Evolutionary conservation across 2,113 vertebrate species (phyloP), one percentile per base, ranked within the genome.

Genomic region (Callipepla squamata): DNA sequence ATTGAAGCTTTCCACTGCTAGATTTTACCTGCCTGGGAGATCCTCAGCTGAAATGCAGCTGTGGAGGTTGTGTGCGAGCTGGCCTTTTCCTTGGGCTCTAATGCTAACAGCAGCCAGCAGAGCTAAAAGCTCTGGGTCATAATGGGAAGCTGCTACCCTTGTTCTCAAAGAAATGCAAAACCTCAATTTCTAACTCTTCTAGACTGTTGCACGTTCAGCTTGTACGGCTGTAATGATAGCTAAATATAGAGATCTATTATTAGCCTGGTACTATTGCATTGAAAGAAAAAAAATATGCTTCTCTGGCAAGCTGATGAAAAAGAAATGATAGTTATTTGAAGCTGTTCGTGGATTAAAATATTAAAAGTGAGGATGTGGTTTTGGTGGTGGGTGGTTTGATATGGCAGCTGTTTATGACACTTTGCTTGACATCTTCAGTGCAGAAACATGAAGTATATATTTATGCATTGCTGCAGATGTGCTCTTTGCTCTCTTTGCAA

Each of bases 241-340:
- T 85, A 96, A 93, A 92, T 76, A 85, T 50, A 87, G 89, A 75
- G 79, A 85, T 84, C 26, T 94, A 68, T 89, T 93, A 47, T 74
- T 94, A 86, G 72, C 51, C 47, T 1, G 0, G 34, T 86, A 58
- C 13, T 87, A 5, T 74, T 34, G n/a, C 42, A 77, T n/a, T 51
- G 38, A 78, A 34, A 86, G 45, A n/a, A 32, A 80, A 62, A 53
- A 87, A 25, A 3, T 21, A 38, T 17, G 5, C 84, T 93, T 85
- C 30, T 92, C 55, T 90, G 63, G 38, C 45, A 89, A 67, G 28
- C 47, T 73, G 45, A 44, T 75, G 57, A 74, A 75, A 79, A 86
- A 84, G 30, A 80, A 88, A 63, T 82, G 40, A 28, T 38, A 70
- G 55, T 80, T 89, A 82, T 55, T 87, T 89, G 78, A 87, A 85